Evolutionary conservation across 1,140 invertebrate genomes (phyloP).

Genomic region (Limonius californicus): DNA sequence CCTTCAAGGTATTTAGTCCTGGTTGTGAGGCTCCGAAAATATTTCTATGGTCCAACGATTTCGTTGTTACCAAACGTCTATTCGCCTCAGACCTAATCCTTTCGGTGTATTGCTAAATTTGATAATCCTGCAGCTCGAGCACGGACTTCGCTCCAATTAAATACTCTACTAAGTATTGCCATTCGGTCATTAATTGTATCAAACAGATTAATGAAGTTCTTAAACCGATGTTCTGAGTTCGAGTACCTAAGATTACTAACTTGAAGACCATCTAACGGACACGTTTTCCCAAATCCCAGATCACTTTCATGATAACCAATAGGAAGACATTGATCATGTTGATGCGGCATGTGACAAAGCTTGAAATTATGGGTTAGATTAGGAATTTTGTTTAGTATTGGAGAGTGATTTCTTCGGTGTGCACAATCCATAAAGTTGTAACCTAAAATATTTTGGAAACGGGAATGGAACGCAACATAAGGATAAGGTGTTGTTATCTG

Average conservation of each 20-base stretch:
- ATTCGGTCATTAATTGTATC: slow-evolving; percentile 36
- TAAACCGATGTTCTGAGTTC: slow-evolving; percentile 27
- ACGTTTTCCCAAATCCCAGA: too few relatives aligned
- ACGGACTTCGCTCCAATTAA: slow-evolving; percentile 30
- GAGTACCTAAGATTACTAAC: slow-evolving; percentile 32
- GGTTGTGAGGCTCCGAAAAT: slow-evolving; percentile 4
- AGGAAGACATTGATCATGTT: too few relatives aligned
- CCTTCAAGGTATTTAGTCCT: slow-evolving; percentile 3
- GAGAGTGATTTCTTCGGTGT: too few relatives aligned
- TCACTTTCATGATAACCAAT: too few relatives aligned
- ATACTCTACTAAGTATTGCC: slow-evolving; percentile 30
- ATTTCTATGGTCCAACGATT: background rate
- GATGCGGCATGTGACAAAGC: too few relatives aligned
- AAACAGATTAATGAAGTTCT: slow-evolving; percentile 36
- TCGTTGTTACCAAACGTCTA: background rate
- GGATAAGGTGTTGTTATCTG: too few relatives aligned
- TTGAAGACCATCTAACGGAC: too few relatives aligned
- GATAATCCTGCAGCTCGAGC: slow-evolving; percentile 18
- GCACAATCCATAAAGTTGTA: too few relatives aligned
- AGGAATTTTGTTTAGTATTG: too few relatives aligned
- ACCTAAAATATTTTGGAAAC: too few relatives aligned
- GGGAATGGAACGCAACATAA: too few relatives aligned
- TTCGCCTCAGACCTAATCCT: background rate
- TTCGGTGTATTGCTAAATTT: slow-evolving; percentile 15
- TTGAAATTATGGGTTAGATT: too few relatives aligned